Percentiles rank a stretch among this genome's conserved stretches.
These are phyloP conservation scores for Eristalinus sepulchralis DNA, from an alignment of 2,888 invertebrate genomes.

Conservation along the genomic window DNA sequence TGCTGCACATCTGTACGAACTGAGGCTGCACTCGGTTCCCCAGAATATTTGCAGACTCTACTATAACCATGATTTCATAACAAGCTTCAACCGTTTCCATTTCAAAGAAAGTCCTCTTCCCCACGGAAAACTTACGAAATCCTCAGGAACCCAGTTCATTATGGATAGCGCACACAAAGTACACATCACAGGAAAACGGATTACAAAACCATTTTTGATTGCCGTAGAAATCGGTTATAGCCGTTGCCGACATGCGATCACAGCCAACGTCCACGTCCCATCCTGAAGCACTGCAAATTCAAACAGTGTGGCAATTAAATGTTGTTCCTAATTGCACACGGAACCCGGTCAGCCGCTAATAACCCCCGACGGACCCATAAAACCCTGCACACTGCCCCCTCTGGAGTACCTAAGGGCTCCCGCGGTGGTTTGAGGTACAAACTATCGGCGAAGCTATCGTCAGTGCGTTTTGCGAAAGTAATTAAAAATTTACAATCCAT, in stretches of 20 bases:
- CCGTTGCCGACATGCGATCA: background rate
- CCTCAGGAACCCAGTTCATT: too few species aligned
- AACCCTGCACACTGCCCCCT: background rate
- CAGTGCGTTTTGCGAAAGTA: background rate
- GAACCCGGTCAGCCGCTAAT: background rate
- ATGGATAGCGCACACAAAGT: too few species aligned
- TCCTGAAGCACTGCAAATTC: constrained; percentile 12
- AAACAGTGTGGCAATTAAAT: constrained; percentile 35
- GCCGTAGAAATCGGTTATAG: too few species aligned
- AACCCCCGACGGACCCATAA: background rate
- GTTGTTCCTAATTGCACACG: constrained; percentile 10
- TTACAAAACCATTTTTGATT: too few species aligned
- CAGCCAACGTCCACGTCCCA: background rate
- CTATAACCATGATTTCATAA: too few species aligned
- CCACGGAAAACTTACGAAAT: too few species aligned
- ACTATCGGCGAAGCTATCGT: background rate
- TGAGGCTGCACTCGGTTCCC: too few species aligned
- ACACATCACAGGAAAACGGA: too few species aligned
- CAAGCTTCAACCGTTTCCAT: too few species aligned
- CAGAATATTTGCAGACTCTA: too few species aligned
- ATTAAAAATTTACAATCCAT: constrained; percentile 34
- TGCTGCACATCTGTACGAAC: too few species aligned
- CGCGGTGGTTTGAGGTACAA: constrained; percentile 46
- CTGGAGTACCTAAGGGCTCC: background rate
- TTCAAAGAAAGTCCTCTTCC: too few species aligned